These are phyloP conservation scores for Aculops lycopersici DNA, from an alignment of 1,140 invertebrate genomes.

Conservation along the genomic window DNA sequence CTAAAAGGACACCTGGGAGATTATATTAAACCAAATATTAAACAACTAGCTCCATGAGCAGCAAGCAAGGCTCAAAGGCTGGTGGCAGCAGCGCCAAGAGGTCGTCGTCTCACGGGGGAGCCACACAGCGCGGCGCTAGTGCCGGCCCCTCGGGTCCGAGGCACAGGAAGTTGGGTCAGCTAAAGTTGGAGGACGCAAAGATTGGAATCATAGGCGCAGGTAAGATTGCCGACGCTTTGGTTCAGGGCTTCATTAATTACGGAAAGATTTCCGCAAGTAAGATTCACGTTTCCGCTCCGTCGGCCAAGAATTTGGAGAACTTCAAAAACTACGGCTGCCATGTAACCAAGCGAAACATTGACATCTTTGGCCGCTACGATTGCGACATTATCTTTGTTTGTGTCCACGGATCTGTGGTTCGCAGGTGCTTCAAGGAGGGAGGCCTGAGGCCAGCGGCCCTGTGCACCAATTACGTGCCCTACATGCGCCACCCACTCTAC, in stretches of 20 bases:
- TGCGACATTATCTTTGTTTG: constrained; percentile 9
- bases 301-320: constrained; percentile 2
- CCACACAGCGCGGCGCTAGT: too few species aligned
- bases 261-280: constrained; percentile 4
- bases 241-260: constrained; percentile 5
- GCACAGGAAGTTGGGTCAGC: neutral
- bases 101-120: too few species aligned
- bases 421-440: constrained; percentile 5
- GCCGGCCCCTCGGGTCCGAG: too few species aligned
- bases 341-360: constrained; percentile 5
- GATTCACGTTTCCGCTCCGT: constrained; percentile 7
- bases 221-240: constrained; percentile 6
- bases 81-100: too few species aligned
- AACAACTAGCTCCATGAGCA: too few species aligned
- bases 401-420: constrained; percentile 7
- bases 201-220: constrained; percentile 10
- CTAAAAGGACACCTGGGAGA: too few species aligned
- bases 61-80: too few species aligned
- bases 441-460: constrained; percentile 5
- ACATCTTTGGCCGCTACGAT: constrained; percentile 7
- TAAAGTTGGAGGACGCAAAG: neutral
- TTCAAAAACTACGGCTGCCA: constrained; percentile 6
- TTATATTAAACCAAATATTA: too few species aligned
- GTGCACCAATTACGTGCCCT: constrained; percentile 6
- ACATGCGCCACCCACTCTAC: constrained; percentile 4